phyloP scores from a whole-genome alignment of 1,140 invertebrate genomes.

The Scaptomyza hsui region DNA sequence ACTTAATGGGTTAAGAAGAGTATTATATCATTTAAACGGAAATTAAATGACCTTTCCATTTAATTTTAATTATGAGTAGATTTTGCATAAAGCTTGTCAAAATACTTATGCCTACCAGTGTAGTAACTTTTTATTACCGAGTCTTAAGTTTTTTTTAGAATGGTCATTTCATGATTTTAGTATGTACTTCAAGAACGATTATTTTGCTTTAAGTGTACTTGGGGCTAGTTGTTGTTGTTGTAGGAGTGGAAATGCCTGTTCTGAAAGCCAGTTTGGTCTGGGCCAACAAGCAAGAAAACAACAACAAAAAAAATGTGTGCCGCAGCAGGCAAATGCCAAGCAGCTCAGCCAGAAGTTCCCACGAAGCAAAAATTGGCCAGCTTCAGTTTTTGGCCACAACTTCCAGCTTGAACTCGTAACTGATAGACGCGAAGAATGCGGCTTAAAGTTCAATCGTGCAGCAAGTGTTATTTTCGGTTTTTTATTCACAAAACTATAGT shows the following conservation, averaged over 20 bases:
- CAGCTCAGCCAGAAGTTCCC: constrained; percentile 55
- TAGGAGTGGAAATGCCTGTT: constrained; percentile 82
- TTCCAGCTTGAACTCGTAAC: constrained; percentile 29
- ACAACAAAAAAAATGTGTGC: constrained; percentile 61
- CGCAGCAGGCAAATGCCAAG: constrained; percentile 67
- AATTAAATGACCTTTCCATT: too few species aligned
- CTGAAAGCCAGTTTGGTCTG: constrained; percentile 69
- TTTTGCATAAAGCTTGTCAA: too few species aligned
- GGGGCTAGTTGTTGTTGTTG: constrained; percentile 53
- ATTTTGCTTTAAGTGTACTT: constrained; percentile 13
- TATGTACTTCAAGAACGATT: background rate
- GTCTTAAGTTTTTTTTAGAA: too few species aligned
- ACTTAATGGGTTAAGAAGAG: too few species aligned
- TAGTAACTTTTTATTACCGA: too few species aligned
- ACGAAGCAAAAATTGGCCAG: constrained; percentile 43
- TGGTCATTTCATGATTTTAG: too few species aligned
- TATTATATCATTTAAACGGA: too few species aligned
- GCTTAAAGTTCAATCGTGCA: constrained; percentile 82
- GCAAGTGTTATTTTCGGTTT: constrained; percentile 67
- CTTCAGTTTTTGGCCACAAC: constrained; percentile 15
- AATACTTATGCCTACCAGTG: too few species aligned
- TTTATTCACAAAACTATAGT: too few species aligned
- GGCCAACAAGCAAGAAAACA: constrained; percentile 45
- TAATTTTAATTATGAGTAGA: too few species aligned
- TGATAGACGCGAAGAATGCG: constrained; percentile 78